Evolutionary conservation across 2,113 vertebrate genomes (phyloP).

Genomic region (Sarotherodon lohbergeri): DNA sequence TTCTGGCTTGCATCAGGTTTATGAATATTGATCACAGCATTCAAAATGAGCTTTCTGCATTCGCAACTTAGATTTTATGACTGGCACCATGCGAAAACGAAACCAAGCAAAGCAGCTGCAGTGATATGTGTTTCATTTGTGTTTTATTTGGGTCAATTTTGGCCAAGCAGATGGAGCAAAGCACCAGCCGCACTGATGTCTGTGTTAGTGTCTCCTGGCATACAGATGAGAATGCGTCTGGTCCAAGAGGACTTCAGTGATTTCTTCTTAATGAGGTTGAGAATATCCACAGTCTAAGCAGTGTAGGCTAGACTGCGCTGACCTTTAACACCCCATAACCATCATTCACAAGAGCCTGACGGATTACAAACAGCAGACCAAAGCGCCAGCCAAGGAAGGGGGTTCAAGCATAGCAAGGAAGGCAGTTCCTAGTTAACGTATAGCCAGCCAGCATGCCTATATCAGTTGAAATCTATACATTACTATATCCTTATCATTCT

Average conservation of each 20-base stretch:
- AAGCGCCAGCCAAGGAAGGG: neutral
- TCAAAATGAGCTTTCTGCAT: neutral
- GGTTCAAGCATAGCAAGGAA: neutral
- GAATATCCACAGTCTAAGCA: constrained; percentile 3
- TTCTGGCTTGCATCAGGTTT: neutral
- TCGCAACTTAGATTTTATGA: neutral
- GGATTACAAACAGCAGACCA: constrained; percentile 17
- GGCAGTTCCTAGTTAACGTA: neutral
- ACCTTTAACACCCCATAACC: constrained; percentile 35
- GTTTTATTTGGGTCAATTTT: constrained; percentile 20
- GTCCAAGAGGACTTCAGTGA: constrained; percentile 10
- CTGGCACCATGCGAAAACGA: neutral
- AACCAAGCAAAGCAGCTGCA: neutral
- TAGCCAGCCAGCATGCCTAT: neutral
- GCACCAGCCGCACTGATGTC: constrained; percentile 11
- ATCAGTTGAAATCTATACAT: neutral
- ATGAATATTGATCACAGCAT: constrained; percentile 16
- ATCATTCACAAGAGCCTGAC: constrained; percentile 32
- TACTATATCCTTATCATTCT: neutral
- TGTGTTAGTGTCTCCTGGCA: constrained; percentile 23
- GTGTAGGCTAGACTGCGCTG: constrained; percentile 11
- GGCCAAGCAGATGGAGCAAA: constrained; percentile 18
- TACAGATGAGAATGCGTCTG: constrained; percentile 42
- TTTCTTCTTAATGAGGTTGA: constrained; percentile 52
- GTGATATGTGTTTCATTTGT: neutral